These are phyloP conservation scores for Telmatochromis sp. DNA, from an alignment of 2,113 vertebrate genomes.

Conservation along the genomic window DNA sequence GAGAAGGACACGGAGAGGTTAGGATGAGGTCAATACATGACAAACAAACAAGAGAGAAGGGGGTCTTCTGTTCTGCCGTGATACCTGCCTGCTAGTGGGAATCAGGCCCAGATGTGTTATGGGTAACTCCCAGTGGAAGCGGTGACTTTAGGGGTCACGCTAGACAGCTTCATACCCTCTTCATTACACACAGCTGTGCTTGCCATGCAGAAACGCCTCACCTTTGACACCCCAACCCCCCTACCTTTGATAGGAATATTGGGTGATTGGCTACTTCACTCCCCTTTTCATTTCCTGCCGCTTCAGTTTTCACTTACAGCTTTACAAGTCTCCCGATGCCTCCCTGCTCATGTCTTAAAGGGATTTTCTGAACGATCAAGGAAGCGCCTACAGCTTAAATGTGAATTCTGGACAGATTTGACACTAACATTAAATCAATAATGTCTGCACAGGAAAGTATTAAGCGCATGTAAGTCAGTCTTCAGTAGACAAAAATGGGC, in stretches of 20 bases:
- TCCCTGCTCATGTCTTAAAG: constrained; percentile 18
- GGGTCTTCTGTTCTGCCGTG: constrained; percentile 51
- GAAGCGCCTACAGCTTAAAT: constrained; percentile 43
- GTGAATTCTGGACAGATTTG: constrained; percentile 61
- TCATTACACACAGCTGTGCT: constrained; percentile 74
- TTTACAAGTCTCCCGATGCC: constrained; percentile 6
- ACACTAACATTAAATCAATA: constrained; percentile 58
- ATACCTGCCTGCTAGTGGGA: constrained; percentile 56
- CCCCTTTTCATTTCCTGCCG: constrained; percentile 67
- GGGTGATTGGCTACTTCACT: constrained; percentile 63
- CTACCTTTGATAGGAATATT: constrained; percentile 58
- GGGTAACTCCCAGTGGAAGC: constrained; percentile 56
- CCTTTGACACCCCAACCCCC: constrained; percentile 58
- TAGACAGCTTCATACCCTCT: constrained; percentile 31
- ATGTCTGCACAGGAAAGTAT: constrained; percentile 46
- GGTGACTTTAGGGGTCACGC: constrained; percentile 53
- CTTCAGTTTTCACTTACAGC: constrained; percentile 40
- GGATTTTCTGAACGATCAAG: constrained; percentile 43
- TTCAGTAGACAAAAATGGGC: constrained; percentile 39
- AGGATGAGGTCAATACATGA: constrained; percentile 65
- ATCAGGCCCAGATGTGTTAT: constrained; percentile 76
- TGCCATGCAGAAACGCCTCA: constrained; percentile 41
- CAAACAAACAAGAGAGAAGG: constrained; percentile 70
- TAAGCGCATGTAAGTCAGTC: constrained; percentile 28
- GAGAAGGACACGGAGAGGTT: constrained; percentile 40